Evolutionary conservation across 2,113 vertebrate genomes (phyloP).

Genomic region (Cairina moschata): DNA sequence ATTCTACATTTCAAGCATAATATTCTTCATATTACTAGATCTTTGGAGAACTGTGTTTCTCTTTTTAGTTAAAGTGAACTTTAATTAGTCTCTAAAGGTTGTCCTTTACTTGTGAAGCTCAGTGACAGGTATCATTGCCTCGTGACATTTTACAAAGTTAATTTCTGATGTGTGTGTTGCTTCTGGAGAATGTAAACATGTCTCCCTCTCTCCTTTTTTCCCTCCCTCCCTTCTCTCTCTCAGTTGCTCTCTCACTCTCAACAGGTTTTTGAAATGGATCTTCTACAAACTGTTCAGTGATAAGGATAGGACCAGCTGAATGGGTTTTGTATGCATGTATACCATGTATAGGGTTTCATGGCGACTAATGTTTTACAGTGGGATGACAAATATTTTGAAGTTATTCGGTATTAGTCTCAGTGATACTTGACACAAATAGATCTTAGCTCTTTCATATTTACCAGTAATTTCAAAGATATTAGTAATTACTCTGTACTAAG

Average conservation of each 20-base stretch:
- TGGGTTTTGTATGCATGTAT: neutral
- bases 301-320: neutral
- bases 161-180: neutral
- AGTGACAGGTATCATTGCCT: neutral
- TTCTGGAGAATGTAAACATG: neutral
- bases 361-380: neutral
- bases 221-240: neutral
- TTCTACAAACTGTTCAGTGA: neutral
- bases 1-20: neutral
- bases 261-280: neutral
- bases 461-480: neutral
- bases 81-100: neutral
- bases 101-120: neutral
- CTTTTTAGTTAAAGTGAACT: neutral
- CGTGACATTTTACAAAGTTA: neutral
- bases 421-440: neutral
- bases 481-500: neutral
- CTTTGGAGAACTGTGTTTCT: neutral
- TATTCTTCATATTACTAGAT: neutral
- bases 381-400: neutral
- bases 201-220: neutral
- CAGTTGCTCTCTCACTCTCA: too few species aligned
- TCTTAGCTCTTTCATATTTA: neutral
- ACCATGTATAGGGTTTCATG: fast-evolving
- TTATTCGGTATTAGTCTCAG: neutral